Conservation (phyloP, 2,113 vertebrate species). For the Thryonomys swinderianus region DNA sequence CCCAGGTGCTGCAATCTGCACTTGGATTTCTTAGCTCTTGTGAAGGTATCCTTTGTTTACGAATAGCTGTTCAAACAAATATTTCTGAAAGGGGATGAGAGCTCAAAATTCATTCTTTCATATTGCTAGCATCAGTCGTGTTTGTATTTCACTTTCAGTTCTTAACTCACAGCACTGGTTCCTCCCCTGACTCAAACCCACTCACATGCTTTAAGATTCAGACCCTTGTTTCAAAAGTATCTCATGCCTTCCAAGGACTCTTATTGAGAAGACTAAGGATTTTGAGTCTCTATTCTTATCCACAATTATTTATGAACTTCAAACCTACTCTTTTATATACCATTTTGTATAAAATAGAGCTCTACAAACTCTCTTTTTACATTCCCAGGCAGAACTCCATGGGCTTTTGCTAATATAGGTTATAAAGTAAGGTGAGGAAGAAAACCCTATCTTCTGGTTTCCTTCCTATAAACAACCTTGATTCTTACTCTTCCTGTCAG, state of each 20-base stretch:
- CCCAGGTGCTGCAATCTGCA: background rate
- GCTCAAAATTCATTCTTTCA: background rate
- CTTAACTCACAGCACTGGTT: background rate
- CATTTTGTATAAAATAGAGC: background rate
- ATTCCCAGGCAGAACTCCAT: background rate
- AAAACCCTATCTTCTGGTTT: background rate
- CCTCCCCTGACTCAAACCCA: background rate
- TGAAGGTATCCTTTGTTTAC: background rate
- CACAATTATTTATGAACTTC: background rate
- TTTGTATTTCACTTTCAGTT: background rate
- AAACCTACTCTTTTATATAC: background rate
- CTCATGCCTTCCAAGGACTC: background rate
- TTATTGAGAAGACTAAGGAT: background rate
- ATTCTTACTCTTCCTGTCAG: background rate
- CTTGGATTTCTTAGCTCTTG: background rate
- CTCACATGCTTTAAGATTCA: background rate
- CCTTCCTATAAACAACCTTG: background rate
- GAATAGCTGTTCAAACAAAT: background rate
- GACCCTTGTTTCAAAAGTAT: slow-evolving; percentile 1
- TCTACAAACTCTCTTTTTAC: background rate
- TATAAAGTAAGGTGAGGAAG: background rate
- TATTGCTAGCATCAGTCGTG: background rate
- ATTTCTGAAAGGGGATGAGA: background rate
- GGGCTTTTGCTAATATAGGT: background rate
- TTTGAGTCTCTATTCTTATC: background rate